Percentiles rank a stretch among this genome's conserved stretches.
Evolutionary conservation across 2,113 vertebrate genomes (phyloP).

Genomic region (Gadus macrocephalus): DNA sequence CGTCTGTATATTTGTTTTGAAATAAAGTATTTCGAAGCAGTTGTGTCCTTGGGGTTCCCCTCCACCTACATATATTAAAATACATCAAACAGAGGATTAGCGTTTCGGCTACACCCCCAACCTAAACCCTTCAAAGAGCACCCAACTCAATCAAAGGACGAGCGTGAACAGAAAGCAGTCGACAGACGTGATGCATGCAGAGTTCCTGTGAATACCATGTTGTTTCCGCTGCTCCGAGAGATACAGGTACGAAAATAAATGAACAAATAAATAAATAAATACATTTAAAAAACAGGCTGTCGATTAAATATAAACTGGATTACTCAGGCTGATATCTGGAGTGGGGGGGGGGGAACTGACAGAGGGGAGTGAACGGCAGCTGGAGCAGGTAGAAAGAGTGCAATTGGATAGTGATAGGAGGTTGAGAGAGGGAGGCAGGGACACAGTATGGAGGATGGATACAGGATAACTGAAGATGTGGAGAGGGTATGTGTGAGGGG

Average conservation of each 20-base stretch:
- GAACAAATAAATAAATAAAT: slow-evolving; percentile 24
- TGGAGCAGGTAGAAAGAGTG: background rate
- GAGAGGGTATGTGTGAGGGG: background rate
- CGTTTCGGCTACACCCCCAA: slow-evolving; percentile 34
- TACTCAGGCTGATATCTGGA: slow-evolving; percentile 29
- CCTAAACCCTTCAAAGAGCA: slow-evolving; percentile 49
- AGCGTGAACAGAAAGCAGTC: slow-evolving; percentile 39
- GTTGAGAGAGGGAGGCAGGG: background rate
- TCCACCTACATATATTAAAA: slow-evolving; percentile 45
- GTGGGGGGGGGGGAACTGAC: slow-evolving; percentile 14
- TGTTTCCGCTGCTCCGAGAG: slow-evolving; percentile 21
- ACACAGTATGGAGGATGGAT: background rate
- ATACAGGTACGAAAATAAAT: slow-evolving; percentile 32
- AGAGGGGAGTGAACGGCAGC: background rate
- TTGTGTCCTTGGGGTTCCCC: slow-evolving; percentile 26
- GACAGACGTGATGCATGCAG: slow-evolving; percentile 40
- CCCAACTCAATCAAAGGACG: slow-evolving; percentile 41
- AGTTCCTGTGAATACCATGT: slow-evolving; percentile 13
- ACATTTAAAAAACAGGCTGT: slow-evolving; percentile 30
- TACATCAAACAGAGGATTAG: slow-evolving; percentile 62
- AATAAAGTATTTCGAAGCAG: slow-evolving; percentile 21
- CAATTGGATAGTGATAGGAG: background rate
- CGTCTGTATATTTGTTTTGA: slow-evolving; percentile 10
- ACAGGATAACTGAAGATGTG: slow-evolving; percentile 7
- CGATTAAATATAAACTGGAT: slow-evolving; percentile 28